Conservation (phyloP, 1,140 invertebrate genomes). For the Pseudomyrmex pallidus region DNA sequence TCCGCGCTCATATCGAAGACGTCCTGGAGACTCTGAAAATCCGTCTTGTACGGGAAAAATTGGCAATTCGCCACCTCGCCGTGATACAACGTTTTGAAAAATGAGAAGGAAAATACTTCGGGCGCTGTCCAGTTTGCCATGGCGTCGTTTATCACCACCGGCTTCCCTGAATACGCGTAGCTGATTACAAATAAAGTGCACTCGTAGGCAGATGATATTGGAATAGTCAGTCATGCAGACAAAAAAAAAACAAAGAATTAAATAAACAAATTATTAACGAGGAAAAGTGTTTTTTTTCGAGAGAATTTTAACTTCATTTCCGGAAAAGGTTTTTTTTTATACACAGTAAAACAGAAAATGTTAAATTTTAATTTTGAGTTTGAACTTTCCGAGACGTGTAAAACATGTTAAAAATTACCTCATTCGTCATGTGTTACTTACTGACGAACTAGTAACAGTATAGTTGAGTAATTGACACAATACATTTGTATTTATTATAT, state of each 20-base stretch:
- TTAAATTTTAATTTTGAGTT: too few species aligned
- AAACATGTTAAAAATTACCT: too few species aligned
- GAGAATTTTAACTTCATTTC: too few species aligned
- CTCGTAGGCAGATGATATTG: background rate
- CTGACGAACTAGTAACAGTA: too few species aligned
- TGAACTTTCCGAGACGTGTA: too few species aligned
- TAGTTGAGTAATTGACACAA: too few species aligned
- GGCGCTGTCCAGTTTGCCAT: slow-evolving; percentile 92
- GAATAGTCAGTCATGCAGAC: background rate
- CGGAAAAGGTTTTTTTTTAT: too few species aligned
- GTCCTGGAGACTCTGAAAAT: slow-evolving; percentile 90
- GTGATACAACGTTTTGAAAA: slow-evolving; percentile 92
- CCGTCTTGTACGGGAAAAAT: slow-evolving; percentile 96
- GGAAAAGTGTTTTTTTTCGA: too few species aligned
- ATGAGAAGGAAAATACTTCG: slow-evolving; percentile 89
- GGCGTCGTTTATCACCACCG: slow-evolving; percentile 94
- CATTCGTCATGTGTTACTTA: too few species aligned
- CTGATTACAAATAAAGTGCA: slow-evolving; percentile 73
- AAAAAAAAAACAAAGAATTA: background rate
- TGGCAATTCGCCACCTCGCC: slow-evolving; percentile 90
- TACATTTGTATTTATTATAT: too few species aligned
- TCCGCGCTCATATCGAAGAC: slow-evolving; percentile 91
- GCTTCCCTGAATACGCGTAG: slow-evolving; percentile 91
- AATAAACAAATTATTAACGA: too few species aligned
- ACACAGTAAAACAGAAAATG: too few species aligned